Conservation (phyloP, 2,113 vertebrate genomes). For the Osmerus eperlanus region DNA sequence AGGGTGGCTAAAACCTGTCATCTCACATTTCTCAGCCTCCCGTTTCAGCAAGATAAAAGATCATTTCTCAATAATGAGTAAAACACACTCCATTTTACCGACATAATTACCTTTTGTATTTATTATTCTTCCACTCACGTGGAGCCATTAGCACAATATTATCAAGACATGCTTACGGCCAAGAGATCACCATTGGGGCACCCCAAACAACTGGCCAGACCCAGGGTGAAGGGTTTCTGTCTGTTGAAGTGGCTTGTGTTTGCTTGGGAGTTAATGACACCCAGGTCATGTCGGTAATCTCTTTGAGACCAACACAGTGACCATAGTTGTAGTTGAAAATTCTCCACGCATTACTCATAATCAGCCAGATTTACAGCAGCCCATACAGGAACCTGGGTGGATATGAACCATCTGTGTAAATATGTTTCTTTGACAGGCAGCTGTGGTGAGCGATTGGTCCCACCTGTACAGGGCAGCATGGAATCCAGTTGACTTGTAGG, state of each 20-base stretch:
- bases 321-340: conserved; percentile 25
- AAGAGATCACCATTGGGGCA: conserved; percentile 34
- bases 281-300: conserved; percentile 39
- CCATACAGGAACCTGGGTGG: conserved; percentile 47
- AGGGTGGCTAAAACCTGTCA: conserved; percentile 29
- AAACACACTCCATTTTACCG: conserved; percentile 26
- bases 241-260: conserved; percentile 32
- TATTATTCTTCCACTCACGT: conserved; percentile 49
- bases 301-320: conserved; percentile 40
- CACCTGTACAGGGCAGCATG: conserved; percentile 52
- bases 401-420: conserved; percentile 71
- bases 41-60: conserved; percentile 45
- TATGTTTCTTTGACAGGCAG: conserved; percentile 44
- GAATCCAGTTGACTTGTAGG: conserved; percentile 20
- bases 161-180: conserved; percentile 49
- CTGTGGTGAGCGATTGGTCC: conserved; percentile 51
- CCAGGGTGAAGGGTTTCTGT: conserved; percentile 14
- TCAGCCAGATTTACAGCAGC: conserved; percentile 41
- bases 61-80: conserved; percentile 1
- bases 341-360: conserved; percentile 39
- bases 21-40: conserved; percentile 29
- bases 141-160: conserved; percentile 59
- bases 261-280: conserved; percentile 42
- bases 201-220: conserved; percentile 32
- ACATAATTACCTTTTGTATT: conserved; percentile 50